Conservation (phyloP, 2,888 invertebrate genomes). For the Fragum fragum region DNA sequence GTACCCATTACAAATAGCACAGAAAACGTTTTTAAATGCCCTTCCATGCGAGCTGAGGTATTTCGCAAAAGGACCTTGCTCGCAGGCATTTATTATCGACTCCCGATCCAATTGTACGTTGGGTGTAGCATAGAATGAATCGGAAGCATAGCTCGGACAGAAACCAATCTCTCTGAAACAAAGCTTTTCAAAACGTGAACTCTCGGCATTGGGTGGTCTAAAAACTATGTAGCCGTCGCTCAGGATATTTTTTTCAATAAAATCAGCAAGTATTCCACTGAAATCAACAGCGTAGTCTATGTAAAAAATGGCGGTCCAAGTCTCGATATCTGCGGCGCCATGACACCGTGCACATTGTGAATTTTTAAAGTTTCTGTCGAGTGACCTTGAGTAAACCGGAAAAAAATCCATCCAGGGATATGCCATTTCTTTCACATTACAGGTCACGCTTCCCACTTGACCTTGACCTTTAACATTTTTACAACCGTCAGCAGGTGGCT, state of each 20-base stretch:
- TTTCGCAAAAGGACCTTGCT: background rate
- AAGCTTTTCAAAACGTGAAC: background rate
- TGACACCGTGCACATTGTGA: background rate
- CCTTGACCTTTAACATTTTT: background rate
- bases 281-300: background rate
- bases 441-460: background rate
- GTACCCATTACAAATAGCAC: background rate
- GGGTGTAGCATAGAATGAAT: background rate
- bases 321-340: background rate
- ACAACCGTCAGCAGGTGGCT: background rate
- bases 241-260: background rate
- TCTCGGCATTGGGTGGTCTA: background rate
- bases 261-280: background rate
- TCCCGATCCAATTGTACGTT: background rate
- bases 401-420: background rate
- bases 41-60: background rate
- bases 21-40: background rate
- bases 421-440: background rate
- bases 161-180: background rate
- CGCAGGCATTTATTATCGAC: background rate
- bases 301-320: background rate
- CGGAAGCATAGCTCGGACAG: background rate
- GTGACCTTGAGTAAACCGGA: slow-evolving; percentile 1
- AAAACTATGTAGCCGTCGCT: background rate
- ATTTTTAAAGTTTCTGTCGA: background rate